Evolutionary conservation across 2,797 vertebrate species (phyloP).

Genomic region (Sebastes oblongus): DNA sequence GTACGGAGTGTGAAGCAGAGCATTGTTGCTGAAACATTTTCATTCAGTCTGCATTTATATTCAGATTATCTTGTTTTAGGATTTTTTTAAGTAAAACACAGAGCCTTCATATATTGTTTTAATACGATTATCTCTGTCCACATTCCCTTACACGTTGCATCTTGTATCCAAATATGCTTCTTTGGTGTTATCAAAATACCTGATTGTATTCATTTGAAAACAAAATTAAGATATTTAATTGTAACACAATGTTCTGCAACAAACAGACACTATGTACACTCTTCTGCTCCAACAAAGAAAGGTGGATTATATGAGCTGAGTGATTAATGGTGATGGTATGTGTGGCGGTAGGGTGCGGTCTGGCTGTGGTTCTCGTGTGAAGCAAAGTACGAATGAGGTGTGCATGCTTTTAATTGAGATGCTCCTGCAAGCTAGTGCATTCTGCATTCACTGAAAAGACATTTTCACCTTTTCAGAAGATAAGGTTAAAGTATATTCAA

Average conservation of each 20-base stretch:
- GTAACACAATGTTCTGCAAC: neutral
- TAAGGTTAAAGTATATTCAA: neutral
- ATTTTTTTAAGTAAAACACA: neutral
- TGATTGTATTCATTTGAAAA: neutral
- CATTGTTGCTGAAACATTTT: neutral
- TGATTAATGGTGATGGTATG: slow-evolving; percentile 16
- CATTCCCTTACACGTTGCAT: too few species aligned
- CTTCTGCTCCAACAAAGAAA: neutral
- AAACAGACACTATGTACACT: neutral
- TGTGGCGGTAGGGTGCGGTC: neutral
- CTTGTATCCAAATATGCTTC: neutral
- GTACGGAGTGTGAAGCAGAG: too few species aligned
- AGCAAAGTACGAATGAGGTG: neutral
- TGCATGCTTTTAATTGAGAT: neutral
- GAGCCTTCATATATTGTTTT: neutral
- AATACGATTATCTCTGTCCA: neutral
- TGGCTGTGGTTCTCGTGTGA: slow-evolving; percentile 12
- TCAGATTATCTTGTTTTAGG: neutral
- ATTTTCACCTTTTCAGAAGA: neutral
- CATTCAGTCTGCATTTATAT: neutral
- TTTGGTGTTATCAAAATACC: neutral
- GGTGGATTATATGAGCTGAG: neutral
- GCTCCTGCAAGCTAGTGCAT: neutral
- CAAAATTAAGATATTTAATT: neutral
- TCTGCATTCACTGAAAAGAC: neutral